These are phyloP conservation scores for Drosophila jambulina DNA, from an alignment of 1,140 invertebrate genomes.

Conservation along the genomic window DNA sequence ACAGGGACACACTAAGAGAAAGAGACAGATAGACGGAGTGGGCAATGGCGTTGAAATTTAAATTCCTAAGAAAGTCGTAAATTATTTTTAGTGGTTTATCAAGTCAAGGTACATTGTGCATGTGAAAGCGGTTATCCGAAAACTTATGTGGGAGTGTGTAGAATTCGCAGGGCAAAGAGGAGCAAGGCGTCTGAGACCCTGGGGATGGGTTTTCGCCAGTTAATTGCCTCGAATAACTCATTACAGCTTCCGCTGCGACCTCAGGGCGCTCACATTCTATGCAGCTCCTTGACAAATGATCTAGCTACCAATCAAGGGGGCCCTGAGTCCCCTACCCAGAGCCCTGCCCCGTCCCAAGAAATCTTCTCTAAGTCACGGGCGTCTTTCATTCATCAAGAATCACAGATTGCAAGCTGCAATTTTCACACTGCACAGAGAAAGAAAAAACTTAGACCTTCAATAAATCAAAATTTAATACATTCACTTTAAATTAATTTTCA, in stretches of 20 bases:
- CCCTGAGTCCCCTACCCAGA: background rate
- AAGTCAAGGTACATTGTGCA: slow-evolving; percentile 64
- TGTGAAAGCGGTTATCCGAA: slow-evolving; percentile 46
- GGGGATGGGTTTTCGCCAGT: slow-evolving; percentile 32
- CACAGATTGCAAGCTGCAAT: slow-evolving; percentile 9
- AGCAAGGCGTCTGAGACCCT: slow-evolving; percentile 11
- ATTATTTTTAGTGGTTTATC: slow-evolving; percentile 83
- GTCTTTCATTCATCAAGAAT: slow-evolving; percentile 67
- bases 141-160: slow-evolving; percentile 42
- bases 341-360: background rate
- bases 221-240: slow-evolving; percentile 80
- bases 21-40: slow-evolving; percentile 7
- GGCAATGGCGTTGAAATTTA: slow-evolving; percentile 77
- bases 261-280: slow-evolving; percentile 67
- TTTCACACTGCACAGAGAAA: background rate
- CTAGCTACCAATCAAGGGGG: slow-evolving; percentile 60
- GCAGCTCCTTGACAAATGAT: slow-evolving; percentile 78
- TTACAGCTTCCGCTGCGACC: slow-evolving; percentile 79
- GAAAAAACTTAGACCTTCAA: background rate
- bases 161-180: slow-evolving; percentile 4
- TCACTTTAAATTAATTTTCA: background rate
- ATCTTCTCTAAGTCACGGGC: slow-evolving; percentile 22
- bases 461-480: too few species aligned
- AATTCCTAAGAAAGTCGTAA: slow-evolving; percentile 80
- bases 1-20: background rate